A percentile compares a stretch with the other conserved stretches of the same genome.
phyloP scores from a whole-genome alignment of 37 sponge, comb jelly and placozoan species.

The Ephydatia muelleri region DNA sequence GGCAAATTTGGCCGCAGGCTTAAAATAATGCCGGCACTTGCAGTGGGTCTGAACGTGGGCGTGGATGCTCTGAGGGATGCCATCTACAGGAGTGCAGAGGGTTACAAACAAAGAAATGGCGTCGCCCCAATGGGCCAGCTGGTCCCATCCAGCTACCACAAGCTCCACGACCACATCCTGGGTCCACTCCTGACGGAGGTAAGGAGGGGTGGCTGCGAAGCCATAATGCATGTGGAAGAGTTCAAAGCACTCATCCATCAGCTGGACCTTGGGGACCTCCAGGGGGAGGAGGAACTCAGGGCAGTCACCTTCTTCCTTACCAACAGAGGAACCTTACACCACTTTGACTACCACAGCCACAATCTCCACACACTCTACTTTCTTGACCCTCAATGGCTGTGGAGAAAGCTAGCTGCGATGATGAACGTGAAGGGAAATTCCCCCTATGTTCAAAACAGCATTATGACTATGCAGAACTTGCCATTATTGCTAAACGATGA shows the following conservation, averaged over 20 bases:
- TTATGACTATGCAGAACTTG: neutral
- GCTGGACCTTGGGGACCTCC: constrained; percentile 37
- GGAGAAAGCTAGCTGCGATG: constrained; percentile 38
- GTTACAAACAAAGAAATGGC: constrained; percentile 8
- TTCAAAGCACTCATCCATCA: constrained; percentile 46
- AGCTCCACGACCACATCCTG: constrained; percentile 39
- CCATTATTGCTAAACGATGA: constrained; percentile 28
- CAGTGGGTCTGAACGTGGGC: constrained; percentile 15
- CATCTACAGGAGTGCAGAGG: constrained; percentile 59
- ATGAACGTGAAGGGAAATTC: constrained; percentile 15
- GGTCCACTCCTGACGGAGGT: constrained; percentile 47
- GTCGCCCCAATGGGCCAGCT: constrained; percentile 46
- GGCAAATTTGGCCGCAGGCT: neutral
- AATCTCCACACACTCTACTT: constrained; percentile 61
- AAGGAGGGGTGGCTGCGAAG: neutral
- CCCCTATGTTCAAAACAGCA: constrained; percentile 47
- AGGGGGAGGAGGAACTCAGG: constrained; percentile 50
- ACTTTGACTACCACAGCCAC: constrained; percentile 61
- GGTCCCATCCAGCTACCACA: constrained; percentile 68
- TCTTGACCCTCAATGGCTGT: constrained; percentile 74
- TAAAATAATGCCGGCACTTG: neutral
- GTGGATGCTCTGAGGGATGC: constrained; percentile 39
- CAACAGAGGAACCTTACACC: constrained; percentile 65
- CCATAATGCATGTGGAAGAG: constrained; percentile 59
- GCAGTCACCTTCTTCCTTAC: constrained; percentile 58